Percentiles rank a stretch among this genome's conserved stretches.
These are phyloP conservation scores for Meloidogyne hapla DNA, from an alignment of 1,140 invertebrate genomes.

Conservation along the genomic window DNA sequence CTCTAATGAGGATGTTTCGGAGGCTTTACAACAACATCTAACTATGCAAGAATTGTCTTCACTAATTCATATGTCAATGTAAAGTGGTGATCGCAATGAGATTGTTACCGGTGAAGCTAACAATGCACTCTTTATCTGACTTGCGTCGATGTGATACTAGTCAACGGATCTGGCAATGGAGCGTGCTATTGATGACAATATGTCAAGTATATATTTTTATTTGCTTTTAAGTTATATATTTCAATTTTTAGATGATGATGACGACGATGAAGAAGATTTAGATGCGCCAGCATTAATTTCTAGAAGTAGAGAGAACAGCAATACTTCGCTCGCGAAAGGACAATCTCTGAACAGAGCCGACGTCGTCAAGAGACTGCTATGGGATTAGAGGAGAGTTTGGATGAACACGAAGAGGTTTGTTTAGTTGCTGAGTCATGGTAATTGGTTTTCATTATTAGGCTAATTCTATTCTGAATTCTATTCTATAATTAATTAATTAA, in stretches of 20 bases:
- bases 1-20: conserved; percentile 63
- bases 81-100: conserved; percentile 32
- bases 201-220: conserved; percentile 7
- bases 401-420: too few species aligned
- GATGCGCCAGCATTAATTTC: conserved; percentile 12
- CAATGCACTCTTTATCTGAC: conserved; percentile 32
- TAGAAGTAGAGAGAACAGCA: conserved; percentile 18
- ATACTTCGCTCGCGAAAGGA: conserved; percentile 16
- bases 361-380: background rate
- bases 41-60: conserved; percentile 44
- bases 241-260: background rate
- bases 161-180: background rate
- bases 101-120: conserved; percentile 25
- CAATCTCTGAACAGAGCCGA: background rate
- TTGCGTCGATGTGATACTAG: background rate
- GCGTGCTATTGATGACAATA: background rate
- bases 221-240: background rate
- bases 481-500: too few species aligned
- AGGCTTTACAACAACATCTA: conserved; percentile 49
- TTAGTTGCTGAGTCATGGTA: too few species aligned
- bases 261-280: background rate
- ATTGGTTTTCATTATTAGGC: too few species aligned
- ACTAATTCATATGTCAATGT: conserved; percentile 22
- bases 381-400: too few species aligned
- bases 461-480: too few species aligned